Evolutionary conservation across 1,140 invertebrate species (phyloP), one percentile per base, ranked within the genome.

Genomic region (Hormaphis cornu): DNA sequence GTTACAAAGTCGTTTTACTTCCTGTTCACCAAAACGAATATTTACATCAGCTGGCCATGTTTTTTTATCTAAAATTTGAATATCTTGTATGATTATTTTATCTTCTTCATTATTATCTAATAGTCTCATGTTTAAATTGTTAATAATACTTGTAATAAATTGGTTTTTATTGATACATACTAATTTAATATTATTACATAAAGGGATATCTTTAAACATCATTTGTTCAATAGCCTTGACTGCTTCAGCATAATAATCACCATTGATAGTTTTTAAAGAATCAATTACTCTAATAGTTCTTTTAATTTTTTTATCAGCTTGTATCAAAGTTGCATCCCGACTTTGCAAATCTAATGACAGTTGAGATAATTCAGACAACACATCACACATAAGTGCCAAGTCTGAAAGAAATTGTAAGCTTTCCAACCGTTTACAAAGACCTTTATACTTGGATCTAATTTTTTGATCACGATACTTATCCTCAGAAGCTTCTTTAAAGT

Each of bases 321-420:
- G n/a, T 33, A 54, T 30, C 5, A 33, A 18, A n/a, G 52, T 54
- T 30, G 30, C 30, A n/a, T 30, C 16, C 0, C 10, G 52, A 54
- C 52, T 54, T 20, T 54, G 52, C 2, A 33, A 54, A 30, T 54
- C 52, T 18, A 18, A 33, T 3, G 52, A 54, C 30, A 54, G n/a
- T 30, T 54, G n/a, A 18, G 16, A 54, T 33, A 54, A 54, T 54
- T 54, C 30, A 30, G 16, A 30, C 16, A 54, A 33, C 18, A 54
- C 26, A 33, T 54, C 52, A 54, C 52, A 54, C 52, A 54, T 54
- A 54, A 54, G 28, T 54, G 52, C 52, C 30, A 54, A 54, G 30
- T 54, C 52, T 20, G n/a, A 33, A 54, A 54, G 16, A 54, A 54
- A 54, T 35, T 33, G 2, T 12, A 12, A 35, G n/a, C 52, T 54